These are phyloP conservation scores for Neuroterus valhalla DNA, from an alignment of 1,140 invertebrate genomes.

Conservation along the genomic window DNA sequence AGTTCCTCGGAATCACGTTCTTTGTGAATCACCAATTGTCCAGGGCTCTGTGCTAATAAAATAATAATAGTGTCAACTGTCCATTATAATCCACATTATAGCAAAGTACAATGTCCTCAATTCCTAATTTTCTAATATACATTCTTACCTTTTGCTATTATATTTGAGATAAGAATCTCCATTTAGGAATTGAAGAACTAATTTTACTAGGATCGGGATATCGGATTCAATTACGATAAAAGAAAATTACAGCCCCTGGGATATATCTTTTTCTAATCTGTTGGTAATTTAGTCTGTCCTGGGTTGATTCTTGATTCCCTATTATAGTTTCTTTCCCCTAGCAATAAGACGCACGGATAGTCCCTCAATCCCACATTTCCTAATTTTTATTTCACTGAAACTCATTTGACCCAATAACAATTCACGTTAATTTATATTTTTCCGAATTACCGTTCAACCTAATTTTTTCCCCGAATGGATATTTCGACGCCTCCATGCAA, in stretches of 20 bases:
- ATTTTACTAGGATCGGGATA: neutral
- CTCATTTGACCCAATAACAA: no score
- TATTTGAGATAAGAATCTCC: slow-evolving; percentile 4
- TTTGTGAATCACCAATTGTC: neutral
- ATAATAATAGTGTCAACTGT: slow-evolving; percentile 12
- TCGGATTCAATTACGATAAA: neutral
- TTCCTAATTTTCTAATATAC: neutral
- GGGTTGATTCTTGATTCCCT: neutral
- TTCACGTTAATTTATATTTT: no score
- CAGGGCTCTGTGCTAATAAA: slow-evolving; percentile 5
- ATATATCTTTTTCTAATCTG: neutral
- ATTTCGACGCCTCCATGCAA: no score
- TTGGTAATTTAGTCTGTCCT: neutral
- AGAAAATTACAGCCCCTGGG: neutral
- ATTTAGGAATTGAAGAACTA: neutral
- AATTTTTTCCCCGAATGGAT: no score
- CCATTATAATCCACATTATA: slow-evolving; percentile 5
- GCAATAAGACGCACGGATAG: no score
- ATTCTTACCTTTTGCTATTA: slow-evolving; percentile 6
- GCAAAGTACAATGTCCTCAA: neutral
- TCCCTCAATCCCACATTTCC: no score
- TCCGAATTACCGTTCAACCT: no score
- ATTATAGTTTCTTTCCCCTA: no score
- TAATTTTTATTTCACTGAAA: no score
- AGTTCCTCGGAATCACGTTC: neutral